Conservation (phyloP, 2,888 invertebrate species). For the Drosophila suboccidentalis region DNA sequence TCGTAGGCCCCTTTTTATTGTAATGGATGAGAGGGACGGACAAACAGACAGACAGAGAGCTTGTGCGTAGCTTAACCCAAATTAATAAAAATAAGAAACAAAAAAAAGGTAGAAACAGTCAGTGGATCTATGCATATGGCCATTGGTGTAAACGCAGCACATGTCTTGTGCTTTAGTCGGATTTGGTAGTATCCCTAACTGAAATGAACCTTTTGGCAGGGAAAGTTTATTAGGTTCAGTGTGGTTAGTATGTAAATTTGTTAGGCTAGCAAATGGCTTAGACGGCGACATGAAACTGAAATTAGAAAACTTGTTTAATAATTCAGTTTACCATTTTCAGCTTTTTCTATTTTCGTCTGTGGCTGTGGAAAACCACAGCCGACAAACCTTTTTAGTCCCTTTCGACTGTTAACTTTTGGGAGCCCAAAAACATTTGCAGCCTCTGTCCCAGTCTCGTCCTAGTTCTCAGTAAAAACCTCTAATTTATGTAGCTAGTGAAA, state of each 20-base stretch:
- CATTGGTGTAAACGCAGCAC: slow-evolving; percentile 65
- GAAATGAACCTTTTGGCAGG: slow-evolving; percentile 65
- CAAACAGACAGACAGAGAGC: slow-evolving; percentile 31
- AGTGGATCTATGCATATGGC: slow-evolving; percentile 68
- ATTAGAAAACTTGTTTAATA: slow-evolving; percentile 79
- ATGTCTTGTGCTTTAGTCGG: slow-evolving; percentile 54
- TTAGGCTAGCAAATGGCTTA: slow-evolving; percentile 33
- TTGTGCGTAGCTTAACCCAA: slow-evolving; percentile 71
- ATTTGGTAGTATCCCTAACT: slow-evolving; percentile 32
- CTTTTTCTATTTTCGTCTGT: slow-evolving; percentile 9
- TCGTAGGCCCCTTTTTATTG: slow-evolving; percentile 42
- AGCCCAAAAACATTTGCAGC: slow-evolving; percentile 44
- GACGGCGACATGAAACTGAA: slow-evolving; percentile 62
- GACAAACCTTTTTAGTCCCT: slow-evolving; percentile 63
- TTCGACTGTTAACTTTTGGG: slow-evolving; percentile 50
- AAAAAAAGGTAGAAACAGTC: slow-evolving; percentile 38
- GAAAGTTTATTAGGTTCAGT: slow-evolving; percentile 70
- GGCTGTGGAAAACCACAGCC: slow-evolving; percentile 43
- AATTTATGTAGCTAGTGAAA: slow-evolving; percentile 33
- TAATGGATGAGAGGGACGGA: slow-evolving; percentile 29
- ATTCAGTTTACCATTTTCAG: slow-evolving; percentile 63
- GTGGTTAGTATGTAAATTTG: slow-evolving; percentile 66
- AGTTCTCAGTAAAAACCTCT: slow-evolving; percentile 17
- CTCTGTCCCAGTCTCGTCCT: slow-evolving; percentile 1
- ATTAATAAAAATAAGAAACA: slow-evolving; percentile 69